A percentile compares a stretch with the other conserved stretches of the same genome.
Conservation (phyloP, 2,888 invertebrate genomes). For the Eutolmus rufibarbis region DNA sequence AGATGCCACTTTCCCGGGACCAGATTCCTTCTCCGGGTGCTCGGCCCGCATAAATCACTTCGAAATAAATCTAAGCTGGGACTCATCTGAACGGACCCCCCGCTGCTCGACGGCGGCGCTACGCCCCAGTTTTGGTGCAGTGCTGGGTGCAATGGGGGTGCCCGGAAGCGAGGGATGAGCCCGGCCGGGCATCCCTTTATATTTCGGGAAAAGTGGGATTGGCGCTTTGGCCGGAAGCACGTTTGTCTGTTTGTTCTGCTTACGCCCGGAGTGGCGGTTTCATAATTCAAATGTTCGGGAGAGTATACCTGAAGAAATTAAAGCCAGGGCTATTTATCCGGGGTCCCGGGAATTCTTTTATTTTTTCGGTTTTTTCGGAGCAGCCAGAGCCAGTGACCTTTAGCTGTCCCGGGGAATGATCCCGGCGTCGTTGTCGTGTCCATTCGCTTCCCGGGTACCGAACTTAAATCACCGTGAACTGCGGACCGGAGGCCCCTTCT, state of each 20-base stretch:
- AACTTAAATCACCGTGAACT: slow-evolving; percentile 16
- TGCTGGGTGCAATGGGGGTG: background rate
- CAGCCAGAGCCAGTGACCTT: background rate
- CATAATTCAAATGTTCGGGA: slow-evolving; percentile 9
- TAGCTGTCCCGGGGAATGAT: background rate
- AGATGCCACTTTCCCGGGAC: background rate
- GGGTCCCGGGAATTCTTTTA: background rate
- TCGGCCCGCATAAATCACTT: slow-evolving; percentile 23
- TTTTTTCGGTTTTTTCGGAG: background rate
- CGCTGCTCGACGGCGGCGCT: background rate
- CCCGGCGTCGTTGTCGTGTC: background rate
- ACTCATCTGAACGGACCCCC: background rate
- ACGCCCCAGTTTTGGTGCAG: background rate
- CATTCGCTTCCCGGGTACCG: background rate
- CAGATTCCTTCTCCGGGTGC: background rate
- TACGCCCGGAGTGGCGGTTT: background rate
- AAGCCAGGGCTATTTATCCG: background rate
- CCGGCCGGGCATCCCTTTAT: background rate
- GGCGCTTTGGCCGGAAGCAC: background rate
- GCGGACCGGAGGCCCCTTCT: background rate
- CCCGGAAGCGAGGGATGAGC: background rate
- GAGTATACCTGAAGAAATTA: slow-evolving; percentile 17
- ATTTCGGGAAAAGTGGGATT: background rate
- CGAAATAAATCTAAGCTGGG: slow-evolving; percentile 20
- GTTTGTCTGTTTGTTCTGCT: background rate